Evolutionary conservation across 2,113 vertebrate genomes (phyloP).

Genomic region (Vulpes vulpes): DNA sequence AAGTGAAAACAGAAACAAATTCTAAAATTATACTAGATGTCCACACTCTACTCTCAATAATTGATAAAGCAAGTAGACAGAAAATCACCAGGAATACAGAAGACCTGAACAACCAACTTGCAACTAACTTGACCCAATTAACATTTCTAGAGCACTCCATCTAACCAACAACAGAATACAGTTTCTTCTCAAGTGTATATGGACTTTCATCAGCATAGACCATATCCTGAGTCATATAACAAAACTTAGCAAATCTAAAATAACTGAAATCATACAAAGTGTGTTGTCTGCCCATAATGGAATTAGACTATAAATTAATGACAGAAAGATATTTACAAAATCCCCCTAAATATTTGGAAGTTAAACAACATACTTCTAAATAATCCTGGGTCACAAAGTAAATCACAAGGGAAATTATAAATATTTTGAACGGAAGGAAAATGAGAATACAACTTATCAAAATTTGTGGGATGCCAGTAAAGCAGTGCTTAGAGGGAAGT

Average conservation of each 20-base stretch:
- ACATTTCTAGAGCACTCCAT: too few relatives aligned
- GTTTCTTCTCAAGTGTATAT: not conserved
- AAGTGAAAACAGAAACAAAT: not conserved
- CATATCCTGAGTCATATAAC: not conserved
- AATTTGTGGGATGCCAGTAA: not conserved
- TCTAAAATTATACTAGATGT: not conserved
- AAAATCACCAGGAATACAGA: not conserved
- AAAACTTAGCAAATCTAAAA: not conserved
- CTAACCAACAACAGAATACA: not conserved
- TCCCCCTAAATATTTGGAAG: slow-evolving; percentile 54
- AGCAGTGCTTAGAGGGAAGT: not conserved
- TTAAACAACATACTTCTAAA: slow-evolving; percentile 50
- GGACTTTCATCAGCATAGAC: not conserved
- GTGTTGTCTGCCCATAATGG: not conserved
- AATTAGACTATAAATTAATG: not conserved
- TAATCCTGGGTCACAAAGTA: slow-evolving; percentile 63
- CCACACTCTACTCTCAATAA: not conserved
- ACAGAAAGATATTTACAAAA: slow-evolving; percentile 41
- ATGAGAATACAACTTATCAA: slow-evolving; percentile 56
- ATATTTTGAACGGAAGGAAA: slow-evolving; percentile 62
- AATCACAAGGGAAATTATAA: slow-evolving; percentile 63
- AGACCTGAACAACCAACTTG: not conserved
- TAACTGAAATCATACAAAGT: not conserved
- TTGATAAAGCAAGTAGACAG: not conserved
- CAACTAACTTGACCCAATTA: not conserved